A percentile compares a stretch with the other conserved stretches of the same genome.
phyloP scores from a whole-genome alignment of 2,113 vertebrate species.

The Eurypyga helias region DNA sequence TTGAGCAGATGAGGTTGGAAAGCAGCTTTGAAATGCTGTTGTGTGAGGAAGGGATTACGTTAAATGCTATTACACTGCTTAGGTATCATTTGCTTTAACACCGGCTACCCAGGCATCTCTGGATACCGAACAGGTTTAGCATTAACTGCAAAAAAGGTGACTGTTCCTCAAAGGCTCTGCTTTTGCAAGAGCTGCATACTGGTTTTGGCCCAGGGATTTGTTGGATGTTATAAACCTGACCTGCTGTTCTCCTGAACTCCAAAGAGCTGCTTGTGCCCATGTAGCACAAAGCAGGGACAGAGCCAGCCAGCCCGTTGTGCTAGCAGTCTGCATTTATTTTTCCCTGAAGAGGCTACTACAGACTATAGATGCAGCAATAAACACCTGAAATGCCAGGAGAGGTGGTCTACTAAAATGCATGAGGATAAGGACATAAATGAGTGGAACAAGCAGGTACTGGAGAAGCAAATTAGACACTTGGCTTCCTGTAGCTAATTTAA shows the following conservation, averaged over 20 bases:
- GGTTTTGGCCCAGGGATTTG: background rate
- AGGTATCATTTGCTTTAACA: background rate
- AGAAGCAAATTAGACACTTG: conserved; percentile 62
- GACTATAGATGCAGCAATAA: conserved; percentile 30
- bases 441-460: conserved; percentile 42
- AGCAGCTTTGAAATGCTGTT: background rate
- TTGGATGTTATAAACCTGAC: background rate
- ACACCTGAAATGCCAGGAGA: conserved; percentile 17
- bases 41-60: background rate
- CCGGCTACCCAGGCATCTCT: background rate
- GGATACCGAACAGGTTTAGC: background rate
- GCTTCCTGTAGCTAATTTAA: conserved; percentile 69
- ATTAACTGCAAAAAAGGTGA: background rate
- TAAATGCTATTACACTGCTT: background rate
- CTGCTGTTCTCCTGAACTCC: conserved; percentile 16
- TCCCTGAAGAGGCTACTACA: background rate
- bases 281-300: background rate
- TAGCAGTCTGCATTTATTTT: background rate
- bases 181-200: background rate
- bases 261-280: background rate
- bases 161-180: background rate
- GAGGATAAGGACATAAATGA: conserved; percentile 12
- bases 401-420: background rate
- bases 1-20: background rate
- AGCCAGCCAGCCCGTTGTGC: background rate